phyloP scores from a whole-genome alignment of 2,113 vertebrate species.

The Gobiocypris rarus region DNA sequence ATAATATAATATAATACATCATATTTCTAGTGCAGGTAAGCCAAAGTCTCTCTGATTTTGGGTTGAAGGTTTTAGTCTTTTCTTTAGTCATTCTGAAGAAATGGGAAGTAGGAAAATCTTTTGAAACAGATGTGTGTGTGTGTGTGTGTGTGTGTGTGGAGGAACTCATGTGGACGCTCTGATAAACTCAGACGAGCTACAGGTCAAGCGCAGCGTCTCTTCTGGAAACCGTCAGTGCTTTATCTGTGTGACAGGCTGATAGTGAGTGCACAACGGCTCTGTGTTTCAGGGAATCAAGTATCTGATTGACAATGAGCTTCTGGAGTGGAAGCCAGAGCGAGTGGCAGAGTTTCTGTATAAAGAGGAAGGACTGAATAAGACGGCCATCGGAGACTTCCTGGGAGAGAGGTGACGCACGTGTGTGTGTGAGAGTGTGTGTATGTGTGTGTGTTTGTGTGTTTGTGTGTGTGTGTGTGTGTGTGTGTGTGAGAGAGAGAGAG shows the following conservation, averaged over 20 bases:
- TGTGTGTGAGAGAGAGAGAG: neutral
- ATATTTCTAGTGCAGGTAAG: neutral
- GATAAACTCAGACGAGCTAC: neutral
- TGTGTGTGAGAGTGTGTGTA: neutral
- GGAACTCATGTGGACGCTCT: neutral
- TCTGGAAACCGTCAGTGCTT: neutral
- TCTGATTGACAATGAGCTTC: slow-evolving; percentile 81
- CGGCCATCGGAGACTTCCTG: slow-evolving; percentile 91
- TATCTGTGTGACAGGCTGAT: neutral
- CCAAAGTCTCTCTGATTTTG: neutral
- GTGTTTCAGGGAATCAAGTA: slow-evolving; percentile 85
- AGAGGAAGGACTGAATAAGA: slow-evolving; percentile 94
- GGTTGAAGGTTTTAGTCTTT: neutral
- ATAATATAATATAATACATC: neutral
- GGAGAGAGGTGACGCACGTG: slow-evolving; percentile 83
- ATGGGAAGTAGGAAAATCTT: neutral
- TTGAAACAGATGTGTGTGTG: neutral
- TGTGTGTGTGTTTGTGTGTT: neutral
- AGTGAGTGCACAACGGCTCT: neutral
- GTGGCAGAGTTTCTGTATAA: slow-evolving; percentile 92
- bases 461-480: neutral
- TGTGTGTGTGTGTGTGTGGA: neutral
- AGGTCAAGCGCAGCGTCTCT: neutral
- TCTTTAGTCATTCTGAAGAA: neutral
- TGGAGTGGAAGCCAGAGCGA: slow-evolving; percentile 72